phyloP scores from a whole-genome alignment of 2,888 invertebrate genomes.

The Perizoma flavofasciatum region DNA sequence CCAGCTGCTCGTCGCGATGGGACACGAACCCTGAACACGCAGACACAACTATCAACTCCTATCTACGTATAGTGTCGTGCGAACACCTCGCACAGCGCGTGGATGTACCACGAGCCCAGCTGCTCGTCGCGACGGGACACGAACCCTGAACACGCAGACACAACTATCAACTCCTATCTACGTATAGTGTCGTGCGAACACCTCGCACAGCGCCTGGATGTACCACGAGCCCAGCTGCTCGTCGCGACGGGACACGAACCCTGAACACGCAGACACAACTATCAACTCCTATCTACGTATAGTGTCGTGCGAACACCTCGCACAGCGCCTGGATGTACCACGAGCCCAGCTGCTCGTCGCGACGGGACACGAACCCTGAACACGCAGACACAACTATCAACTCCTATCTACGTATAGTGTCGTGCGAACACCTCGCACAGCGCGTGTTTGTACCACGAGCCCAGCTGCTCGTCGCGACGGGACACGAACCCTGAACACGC shows the following conservation, averaged over 20 bases:
- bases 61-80: too few species aligned
- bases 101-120: conserved; percentile 89
- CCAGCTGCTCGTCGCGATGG: conserved; percentile 81
- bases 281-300: too few species aligned
- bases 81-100: conserved; percentile 86
- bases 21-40: conserved; percentile 80
- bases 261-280: conserved; percentile 50
- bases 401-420: too few species aligned
- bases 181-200: too few species aligned
- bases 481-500: conserved; percentile 80
- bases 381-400: too few species aligned
- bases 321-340: conserved; percentile 90
- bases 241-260: conserved; percentile 85
- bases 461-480: conserved; percentile 81
- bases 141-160: conserved; percentile 66
- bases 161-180: too few species aligned
- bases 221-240: conserved; percentile 86
- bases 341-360: conserved; percentile 84
- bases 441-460: conserved; percentile 89
- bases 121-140: conserved; percentile 84
- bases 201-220: conserved; percentile 86
- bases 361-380: conserved; percentile 84
- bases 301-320: conserved; percentile 86
- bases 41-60: too few species aligned
- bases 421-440: conserved; percentile 87